Percentiles rank a stretch among this genome's conserved stretches.
phyloP scores from a whole-genome alignment of 2,888 invertebrate species.

The Cremastobaeus sp. region DNA sequence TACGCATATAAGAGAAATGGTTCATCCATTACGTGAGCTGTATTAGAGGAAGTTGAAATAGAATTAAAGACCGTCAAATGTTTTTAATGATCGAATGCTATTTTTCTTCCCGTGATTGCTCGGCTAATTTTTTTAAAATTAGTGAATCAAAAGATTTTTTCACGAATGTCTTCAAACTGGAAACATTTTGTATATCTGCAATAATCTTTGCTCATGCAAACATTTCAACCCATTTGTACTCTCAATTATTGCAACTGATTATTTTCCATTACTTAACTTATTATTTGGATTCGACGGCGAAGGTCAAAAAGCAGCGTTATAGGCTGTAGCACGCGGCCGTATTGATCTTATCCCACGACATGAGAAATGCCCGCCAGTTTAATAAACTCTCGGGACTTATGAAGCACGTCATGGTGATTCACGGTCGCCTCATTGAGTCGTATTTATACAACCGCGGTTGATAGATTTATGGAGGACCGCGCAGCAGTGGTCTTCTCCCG shows the following conservation, averaged over 20 bases:
- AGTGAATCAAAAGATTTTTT: too few relatives aligned
- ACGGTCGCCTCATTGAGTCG: constrained; percentile 79
- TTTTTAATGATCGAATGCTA: too few relatives aligned
- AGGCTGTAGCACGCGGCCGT: constrained; percentile 75
- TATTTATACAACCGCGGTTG: constrained; percentile 79
- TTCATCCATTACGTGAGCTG: too few relatives aligned
- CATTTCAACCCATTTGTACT: neutral
- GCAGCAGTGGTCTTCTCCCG: constrained; percentile 75
- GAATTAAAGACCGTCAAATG: too few relatives aligned
- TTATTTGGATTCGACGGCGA: constrained; percentile 70
- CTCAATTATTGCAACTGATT: constrained; percentile 68
- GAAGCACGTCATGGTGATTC: constrained; percentile 79
- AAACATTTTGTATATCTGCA: too few relatives aligned
- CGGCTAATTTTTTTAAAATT: too few relatives aligned
- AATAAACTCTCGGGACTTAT: constrained; percentile 79
- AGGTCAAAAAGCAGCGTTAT: constrained; percentile 71
- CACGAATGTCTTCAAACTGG: too few relatives aligned
- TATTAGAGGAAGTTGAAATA: too few relatives aligned
- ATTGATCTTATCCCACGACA: constrained; percentile 79
- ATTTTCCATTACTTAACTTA: constrained; percentile 74
- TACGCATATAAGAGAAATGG: too few relatives aligned
- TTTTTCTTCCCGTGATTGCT: too few relatives aligned
- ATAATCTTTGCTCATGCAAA: too few relatives aligned
- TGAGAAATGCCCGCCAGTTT: constrained; percentile 79
- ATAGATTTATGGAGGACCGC: constrained; percentile 79